Conservation (phyloP, 2,113 vertebrate genomes). For the Petaurus breviceps region DNA sequence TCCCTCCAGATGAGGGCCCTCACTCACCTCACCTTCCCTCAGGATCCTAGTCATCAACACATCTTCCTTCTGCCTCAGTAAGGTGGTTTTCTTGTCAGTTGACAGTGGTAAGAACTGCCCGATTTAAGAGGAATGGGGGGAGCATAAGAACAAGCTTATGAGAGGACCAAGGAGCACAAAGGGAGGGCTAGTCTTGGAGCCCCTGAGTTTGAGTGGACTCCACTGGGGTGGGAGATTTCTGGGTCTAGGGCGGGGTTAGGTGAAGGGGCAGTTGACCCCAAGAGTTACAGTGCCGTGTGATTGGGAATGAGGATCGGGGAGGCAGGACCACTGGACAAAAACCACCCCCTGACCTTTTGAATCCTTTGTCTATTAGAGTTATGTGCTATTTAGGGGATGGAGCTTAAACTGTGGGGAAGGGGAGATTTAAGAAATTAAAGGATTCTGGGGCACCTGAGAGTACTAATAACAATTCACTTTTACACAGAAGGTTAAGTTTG, state of each 20-base stretch:
- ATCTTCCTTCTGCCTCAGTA: slow-evolving; percentile 81
- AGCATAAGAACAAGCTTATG: not conserved
- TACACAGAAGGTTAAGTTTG: not conserved
- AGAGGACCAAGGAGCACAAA: not conserved
- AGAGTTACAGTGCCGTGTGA: not conserved
- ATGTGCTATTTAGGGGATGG: not conserved
- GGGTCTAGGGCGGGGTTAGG: not conserved
- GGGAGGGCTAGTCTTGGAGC: not conserved
- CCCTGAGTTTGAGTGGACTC: not conserved
- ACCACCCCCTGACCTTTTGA: not conserved
- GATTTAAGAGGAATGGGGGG: slow-evolving; percentile 6
- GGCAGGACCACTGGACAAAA: not conserved
- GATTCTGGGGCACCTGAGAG: not conserved
- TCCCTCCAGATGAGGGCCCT: not conserved
- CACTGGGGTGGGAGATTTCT: not conserved
- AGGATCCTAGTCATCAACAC: slow-evolving; percentile 84
- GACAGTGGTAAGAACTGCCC: slow-evolving; percentile 83
- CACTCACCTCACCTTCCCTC: slow-evolving; percentile 88
- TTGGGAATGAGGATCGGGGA: not conserved
- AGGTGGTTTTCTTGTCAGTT: slow-evolving; percentile 84
- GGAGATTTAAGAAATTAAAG: not conserved
- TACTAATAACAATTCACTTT: not conserved
- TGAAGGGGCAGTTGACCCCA: not conserved
- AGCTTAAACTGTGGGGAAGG: not conserved
- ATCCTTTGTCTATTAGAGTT: not conserved